Evolutionary conservation across 2,888 invertebrate species (phyloP), one percentile per base, ranked within the genome.

Genomic region (Trimorus sp.): DNA sequence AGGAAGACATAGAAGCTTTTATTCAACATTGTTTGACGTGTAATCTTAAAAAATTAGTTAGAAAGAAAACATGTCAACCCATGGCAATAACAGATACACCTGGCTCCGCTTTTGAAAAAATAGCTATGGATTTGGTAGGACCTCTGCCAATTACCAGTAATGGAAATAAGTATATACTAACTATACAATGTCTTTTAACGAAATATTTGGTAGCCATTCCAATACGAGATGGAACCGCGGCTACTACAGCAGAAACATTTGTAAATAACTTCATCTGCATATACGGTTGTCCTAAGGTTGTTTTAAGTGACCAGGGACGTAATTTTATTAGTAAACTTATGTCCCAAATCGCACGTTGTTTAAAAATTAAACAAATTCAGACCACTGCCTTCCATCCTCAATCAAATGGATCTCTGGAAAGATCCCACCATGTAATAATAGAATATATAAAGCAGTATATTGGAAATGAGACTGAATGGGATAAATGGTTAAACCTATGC

Each of bases 11-110:
- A 0, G 38, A n/a, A 40, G 9, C 7, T 14, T 59, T 59, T 7
- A 59, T 59, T 2, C 38, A 59, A n/a, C 11, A 59, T n/a, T 63
- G 49, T n/a, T 37, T 63, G 7, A 2, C 49, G 8, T 63, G 63
- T 12, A 48, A 63, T 9, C 14, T 63, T 1, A 63, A 36, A 7
- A 63, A 63, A 37, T 16, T 63, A 6, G 36, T 63, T n/a, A 26
- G 63, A 6, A 11, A 36, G 7, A 49, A 49, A 6, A 51, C 38
- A 1, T 11, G 37, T 9, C 49, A 48, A 14, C 63, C 63, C 7
- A 49, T 63, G 51, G 9, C n/a, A 8, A 5, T 63, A 0, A 63
- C 49, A 0, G 63, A 63, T n/a, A 49, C 63, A 0, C 63, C 63
- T 4, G 63, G 63, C 0, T 8, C 37, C 6, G 36, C 63, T 0